phyloP scores from a whole-genome alignment of 2,113 vertebrate species.

The Blennius ocellaris region DNA sequence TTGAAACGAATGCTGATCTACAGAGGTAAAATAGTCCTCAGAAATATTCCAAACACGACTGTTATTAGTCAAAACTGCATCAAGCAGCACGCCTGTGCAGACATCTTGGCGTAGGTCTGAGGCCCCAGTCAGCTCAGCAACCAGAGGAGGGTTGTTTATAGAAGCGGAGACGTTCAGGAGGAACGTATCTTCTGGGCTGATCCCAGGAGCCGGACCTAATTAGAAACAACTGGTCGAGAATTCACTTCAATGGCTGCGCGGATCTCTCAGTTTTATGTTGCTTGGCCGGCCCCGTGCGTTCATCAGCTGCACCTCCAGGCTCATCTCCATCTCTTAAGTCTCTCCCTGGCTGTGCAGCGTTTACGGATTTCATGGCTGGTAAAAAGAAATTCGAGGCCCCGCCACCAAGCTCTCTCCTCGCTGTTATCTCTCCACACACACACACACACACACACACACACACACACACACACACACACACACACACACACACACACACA shows the following conservation, averaged over 20 bases:
- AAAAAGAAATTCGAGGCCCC: slow-evolving; percentile 59
- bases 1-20: slow-evolving; percentile 16
- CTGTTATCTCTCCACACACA: slow-evolving; percentile 32
- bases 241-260: slow-evolving; percentile 76
- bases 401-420: slow-evolving; percentile 47
- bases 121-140: slow-evolving; percentile 72
- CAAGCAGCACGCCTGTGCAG: slow-evolving; percentile 33
- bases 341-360: slow-evolving; percentile 52
- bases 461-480: neutral
- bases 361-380: slow-evolving; percentile 72
- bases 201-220: slow-evolving; percentile 83
- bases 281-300: slow-evolving; percentile 75
- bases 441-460: neutral
- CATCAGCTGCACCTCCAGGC: slow-evolving; percentile 79
- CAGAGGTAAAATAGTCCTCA: neutral
- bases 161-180: slow-evolving; percentile 82
- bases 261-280: slow-evolving; percentile 80
- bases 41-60: slow-evolving; percentile 56
- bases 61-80: slow-evolving; percentile 54
- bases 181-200: slow-evolving; percentile 82
- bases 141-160: slow-evolving; percentile 81
- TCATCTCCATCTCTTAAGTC: slow-evolving; percentile 76
- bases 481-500: too few species aligned
- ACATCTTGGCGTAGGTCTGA: slow-evolving; percentile 70
- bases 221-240: slow-evolving; percentile 84